Conservation (phyloP, 2,113 vertebrate genomes). For the Cyphomyrus discorhynchus region DNA sequence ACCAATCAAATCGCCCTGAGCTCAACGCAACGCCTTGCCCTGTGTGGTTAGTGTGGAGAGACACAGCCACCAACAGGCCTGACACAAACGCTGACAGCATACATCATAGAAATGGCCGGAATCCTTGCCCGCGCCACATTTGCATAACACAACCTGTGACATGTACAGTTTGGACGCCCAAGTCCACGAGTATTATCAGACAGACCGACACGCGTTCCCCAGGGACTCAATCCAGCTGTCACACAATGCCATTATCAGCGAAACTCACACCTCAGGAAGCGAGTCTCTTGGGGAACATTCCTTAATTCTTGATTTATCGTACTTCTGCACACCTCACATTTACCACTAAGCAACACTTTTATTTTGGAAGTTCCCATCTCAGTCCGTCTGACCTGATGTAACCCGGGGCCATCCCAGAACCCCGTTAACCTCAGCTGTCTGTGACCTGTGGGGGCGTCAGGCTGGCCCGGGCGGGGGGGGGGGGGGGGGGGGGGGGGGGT, state of each 20-base stretch:
- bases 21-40: not conserved
- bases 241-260: not conserved
- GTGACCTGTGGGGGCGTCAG: not conserved
- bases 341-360: not conserved
- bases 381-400: not conserved
- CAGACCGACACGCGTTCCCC: not conserved
- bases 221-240: not conserved
- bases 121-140: not conserved
- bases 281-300: not conserved
- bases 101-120: not conserved
- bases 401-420: not conserved
- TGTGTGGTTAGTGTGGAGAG: not conserved
- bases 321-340: not conserved
- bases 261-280: not conserved
- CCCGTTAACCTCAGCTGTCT: not conserved
- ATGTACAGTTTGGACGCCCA: not conserved
- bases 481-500: no score
- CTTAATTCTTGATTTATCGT: not conserved
- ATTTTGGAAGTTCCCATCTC: not conserved
- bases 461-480: not conserved
- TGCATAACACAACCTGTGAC: conserved; percentile 10
- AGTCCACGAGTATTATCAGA: not conserved
- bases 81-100: not conserved
- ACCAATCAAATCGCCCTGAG: not conserved
- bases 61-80: not conserved